Percentiles rank a stretch among this genome's conserved stretches.
Evolutionary conservation across 1,140 invertebrate genomes (phyloP).

Genomic region (Leucophenga varia): DNA sequence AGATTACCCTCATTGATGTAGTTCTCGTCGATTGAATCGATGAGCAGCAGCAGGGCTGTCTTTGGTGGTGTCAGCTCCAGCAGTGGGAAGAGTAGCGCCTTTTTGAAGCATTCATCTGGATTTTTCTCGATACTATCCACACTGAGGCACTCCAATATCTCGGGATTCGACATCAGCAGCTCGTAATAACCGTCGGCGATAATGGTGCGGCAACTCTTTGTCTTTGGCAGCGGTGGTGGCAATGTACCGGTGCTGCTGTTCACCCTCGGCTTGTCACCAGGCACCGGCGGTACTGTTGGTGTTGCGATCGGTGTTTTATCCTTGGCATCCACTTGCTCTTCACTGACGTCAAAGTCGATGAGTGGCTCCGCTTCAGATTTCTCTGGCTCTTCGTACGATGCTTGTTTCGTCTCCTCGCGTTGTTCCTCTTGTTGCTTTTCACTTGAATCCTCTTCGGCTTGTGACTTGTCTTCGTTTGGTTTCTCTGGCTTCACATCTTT

Average conservation of each 20-base stretch:
- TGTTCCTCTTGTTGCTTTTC: too few relatives aligned
- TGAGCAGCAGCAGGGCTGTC: constrained; percentile 79
- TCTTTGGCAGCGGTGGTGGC: constrained; percentile 63
- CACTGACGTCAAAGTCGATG: too few relatives aligned
- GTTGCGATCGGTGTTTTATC: too few relatives aligned
- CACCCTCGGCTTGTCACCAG: constrained; percentile 30
- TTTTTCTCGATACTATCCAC: constrained; percentile 72
- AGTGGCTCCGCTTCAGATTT: too few relatives aligned
- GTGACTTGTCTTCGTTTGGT: constrained; percentile 30
- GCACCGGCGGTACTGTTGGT: constrained; percentile 12
- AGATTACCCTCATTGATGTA: constrained; percentile 56
- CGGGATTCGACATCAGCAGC: constrained; percentile 72
- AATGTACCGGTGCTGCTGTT: constrained; percentile 34
- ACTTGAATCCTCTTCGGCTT: constrained; percentile 28
- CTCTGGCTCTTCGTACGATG: too few relatives aligned
- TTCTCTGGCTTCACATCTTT: constrained; percentile 27
- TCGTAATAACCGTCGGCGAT: constrained; percentile 81
- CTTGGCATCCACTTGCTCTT: too few relatives aligned
- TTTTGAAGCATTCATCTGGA: constrained; percentile 88
- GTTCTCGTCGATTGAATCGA: constrained; percentile 90
- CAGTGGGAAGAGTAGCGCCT: constrained; percentile 82
- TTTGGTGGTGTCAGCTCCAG: constrained; percentile 82
- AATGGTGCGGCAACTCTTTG: constrained; percentile 64
- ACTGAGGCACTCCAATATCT: constrained; percentile 64
- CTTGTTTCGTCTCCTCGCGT: constrained; percentile 5